These are phyloP conservation scores for Mandrillus leucophaeus DNA, from an alignment of 2,113 vertebrate genomes.

Conservation along the genomic window DNA sequence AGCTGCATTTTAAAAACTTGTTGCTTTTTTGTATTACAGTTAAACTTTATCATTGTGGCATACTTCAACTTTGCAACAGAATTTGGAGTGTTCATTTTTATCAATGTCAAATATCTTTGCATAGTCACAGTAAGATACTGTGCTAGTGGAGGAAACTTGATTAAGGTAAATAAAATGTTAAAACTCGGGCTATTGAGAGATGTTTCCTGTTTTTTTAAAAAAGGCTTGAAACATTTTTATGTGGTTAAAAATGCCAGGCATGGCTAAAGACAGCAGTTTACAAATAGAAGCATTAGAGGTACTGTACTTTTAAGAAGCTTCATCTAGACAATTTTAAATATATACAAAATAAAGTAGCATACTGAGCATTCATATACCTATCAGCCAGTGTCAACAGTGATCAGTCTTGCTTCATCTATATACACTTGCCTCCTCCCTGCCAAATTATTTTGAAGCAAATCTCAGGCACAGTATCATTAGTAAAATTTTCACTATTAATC, in stretches of 20 bases:
- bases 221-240: slow-evolving; percentile 12
- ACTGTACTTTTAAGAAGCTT: not conserved
- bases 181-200: slow-evolving; percentile 11
- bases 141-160: not conserved
- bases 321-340: slow-evolving; percentile 15
- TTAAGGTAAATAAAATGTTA: slow-evolving; percentile 40
- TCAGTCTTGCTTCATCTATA: not conserved
- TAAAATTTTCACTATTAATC: not conserved
- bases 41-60: not conserved
- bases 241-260: slow-evolving; percentile 26
- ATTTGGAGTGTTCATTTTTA: slow-evolving; percentile 45
- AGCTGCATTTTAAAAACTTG: not conserved
- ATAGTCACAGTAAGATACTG: not conserved
- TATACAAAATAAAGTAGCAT: not conserved
- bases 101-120: slow-evolving; percentile 23
- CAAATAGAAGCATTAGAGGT: not conserved
- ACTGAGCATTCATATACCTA: not conserved
- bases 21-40: slow-evolving; percentile 16
- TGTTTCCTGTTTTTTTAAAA: not conserved
- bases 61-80: not conserved
- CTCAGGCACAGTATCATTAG: not conserved
- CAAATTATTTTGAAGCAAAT: slow-evolving; percentile 1
- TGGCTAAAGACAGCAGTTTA: not conserved
- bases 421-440: not conserved
- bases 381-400: not conserved